Base-by-base conservation (phyloP, 2,797 vertebrate genomes). In the Takifugu ocellatus region DNA sequence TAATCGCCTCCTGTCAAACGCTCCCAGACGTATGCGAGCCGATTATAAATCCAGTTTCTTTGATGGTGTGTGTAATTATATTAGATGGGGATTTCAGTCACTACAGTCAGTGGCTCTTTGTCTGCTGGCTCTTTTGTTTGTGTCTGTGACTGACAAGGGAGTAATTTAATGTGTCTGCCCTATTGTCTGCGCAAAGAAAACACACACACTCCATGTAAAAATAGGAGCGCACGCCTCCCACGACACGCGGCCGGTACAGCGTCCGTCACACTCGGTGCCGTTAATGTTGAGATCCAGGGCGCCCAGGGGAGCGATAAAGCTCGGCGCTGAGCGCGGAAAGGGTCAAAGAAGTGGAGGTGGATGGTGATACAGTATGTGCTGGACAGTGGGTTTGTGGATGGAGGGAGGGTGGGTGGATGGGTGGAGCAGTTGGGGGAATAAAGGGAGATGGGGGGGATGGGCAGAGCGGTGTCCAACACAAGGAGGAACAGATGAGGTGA, bases 401-500 rank as follows among this genome's bases (percentile, higher is more conserved):
- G 46, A 24, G 46, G 16, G 56, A 78, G 82, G 81, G 84, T 74
- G 77, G 46, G 46, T 10, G 46, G 16, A 55, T 79, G 82, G 81
- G 84, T 74, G 77, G 77, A 79, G 82, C 73, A 61, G 58, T 68
- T 46, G 31, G 59, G 70, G 72, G 70, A 76, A 51, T 33, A 50
- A 59, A 59, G 60, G 70, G 61, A 49, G 62, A 60, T 56, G 77
- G 44, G 44, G 83, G 83, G 82, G 81, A 78, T 81, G 84, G 84
- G 79, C 60, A 60, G 61, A 63, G 26, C 47, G 51, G 63, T 82
- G 82, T 86, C 80, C 79, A 70, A 84, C 84, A 83, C 84, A 82
- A 78, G 77, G 83, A 84, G 74, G 74, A 88, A 79, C 79, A 83
- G 81, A 84, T 62, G 83, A 87, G 75, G 80, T 76, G 74, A 81